These are phyloP conservation scores for Cryptus armator DNA, from an alignment of 2,888 invertebrate genomes.

Conservation along the genomic window DNA sequence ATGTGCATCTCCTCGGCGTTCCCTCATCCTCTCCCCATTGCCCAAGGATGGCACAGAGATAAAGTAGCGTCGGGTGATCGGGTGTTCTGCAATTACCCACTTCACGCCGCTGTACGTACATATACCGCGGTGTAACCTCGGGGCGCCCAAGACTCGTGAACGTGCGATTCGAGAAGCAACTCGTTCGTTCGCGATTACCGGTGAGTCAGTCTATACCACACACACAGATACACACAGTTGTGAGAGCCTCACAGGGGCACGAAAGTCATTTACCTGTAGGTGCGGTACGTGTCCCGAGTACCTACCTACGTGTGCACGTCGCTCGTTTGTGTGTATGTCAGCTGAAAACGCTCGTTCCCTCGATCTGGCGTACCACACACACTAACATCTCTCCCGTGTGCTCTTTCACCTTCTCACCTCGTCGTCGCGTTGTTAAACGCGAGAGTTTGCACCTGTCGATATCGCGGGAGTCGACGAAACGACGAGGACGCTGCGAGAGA, in stretches of 20 bases:
- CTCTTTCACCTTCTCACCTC: conserved; percentile 62
- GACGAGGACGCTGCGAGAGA: conserved; percentile 43
- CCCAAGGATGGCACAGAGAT: conserved; percentile 56
- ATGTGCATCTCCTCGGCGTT: neutral
- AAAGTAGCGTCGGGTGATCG: conserved; percentile 65
- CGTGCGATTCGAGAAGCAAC: conserved; percentile 62
- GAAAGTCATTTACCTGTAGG: conserved; percentile 69
- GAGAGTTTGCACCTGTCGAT: conserved; percentile 79
- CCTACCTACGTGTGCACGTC: conserved; percentile 30
- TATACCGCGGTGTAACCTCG: neutral
- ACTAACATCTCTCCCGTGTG: conserved; percentile 13
- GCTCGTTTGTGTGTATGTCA: conserved; percentile 19
- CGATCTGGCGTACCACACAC: conserved; percentile 17
- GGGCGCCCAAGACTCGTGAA: conserved; percentile 35
- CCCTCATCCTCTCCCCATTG: conserved; percentile 27
- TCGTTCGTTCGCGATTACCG: conserved; percentile 40
- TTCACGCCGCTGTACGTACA: conserved; percentile 49
- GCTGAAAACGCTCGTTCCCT: conserved; percentile 51
- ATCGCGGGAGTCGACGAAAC: conserved; percentile 70
- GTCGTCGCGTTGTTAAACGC: conserved; percentile 71
- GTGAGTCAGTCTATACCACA: neutral
- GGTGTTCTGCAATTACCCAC: conserved; percentile 69
- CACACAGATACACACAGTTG: neutral
- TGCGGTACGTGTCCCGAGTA: conserved; percentile 66
- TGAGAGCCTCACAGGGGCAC: conserved; percentile 55